These are phyloP conservation scores for Loripinus fragilis DNA, from an alignment of 2,888 invertebrate species.

Conservation along the genomic window DNA sequence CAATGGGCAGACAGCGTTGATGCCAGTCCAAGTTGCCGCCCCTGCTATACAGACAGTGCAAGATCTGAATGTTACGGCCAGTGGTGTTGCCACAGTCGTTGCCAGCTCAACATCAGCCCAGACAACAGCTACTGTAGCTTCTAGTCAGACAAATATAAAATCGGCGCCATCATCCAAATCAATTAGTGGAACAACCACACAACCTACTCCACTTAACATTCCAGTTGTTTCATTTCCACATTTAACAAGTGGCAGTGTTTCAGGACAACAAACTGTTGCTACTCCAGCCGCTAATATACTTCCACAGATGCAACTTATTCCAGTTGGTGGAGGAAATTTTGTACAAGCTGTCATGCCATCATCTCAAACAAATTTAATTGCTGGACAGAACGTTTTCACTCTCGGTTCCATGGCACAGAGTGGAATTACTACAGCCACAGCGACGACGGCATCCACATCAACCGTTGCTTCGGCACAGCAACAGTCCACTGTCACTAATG, in stretches of 20 bases:
- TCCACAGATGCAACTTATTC: slow-evolving; percentile 67
- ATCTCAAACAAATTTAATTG: slow-evolving; percentile 47
- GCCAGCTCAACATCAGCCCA: background rate
- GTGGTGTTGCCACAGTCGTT: slow-evolving; percentile 18
- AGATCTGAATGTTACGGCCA: slow-evolving; percentile 35
- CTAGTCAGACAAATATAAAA: slow-evolving; percentile 31
- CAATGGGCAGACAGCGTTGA: slow-evolving; percentile 96
- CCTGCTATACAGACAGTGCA: slow-evolving; percentile 78
- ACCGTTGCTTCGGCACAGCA: slow-evolving; percentile 67
- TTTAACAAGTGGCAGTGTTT: slow-evolving; percentile 39
- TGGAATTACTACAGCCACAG: slow-evolving; percentile 41
- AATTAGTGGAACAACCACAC: slow-evolving; percentile 21
- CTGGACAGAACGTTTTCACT: slow-evolving; percentile 56
- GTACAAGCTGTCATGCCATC: slow-evolving; percentile 67
- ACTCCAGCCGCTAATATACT: slow-evolving; percentile 65
- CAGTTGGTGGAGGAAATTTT: slow-evolving; percentile 67
- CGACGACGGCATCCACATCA: slow-evolving; percentile 62
- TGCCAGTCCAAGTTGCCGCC: slow-evolving; percentile 97
- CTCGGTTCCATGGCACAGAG: slow-evolving; percentile 67
- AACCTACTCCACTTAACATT: slow-evolving; percentile 30
- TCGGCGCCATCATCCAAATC: slow-evolving; percentile 14
- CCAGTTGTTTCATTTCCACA: slow-evolving; percentile 51
- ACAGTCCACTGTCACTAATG: slow-evolving; percentile 47
- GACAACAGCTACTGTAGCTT: slow-evolving; percentile 27
- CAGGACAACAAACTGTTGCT: slow-evolving; percentile 63